Evolutionary conservation across 2,888 invertebrate genomes (phyloP), one percentile per base, ranked within the genome.

Genomic region (Synergus laeviventris): DNA sequence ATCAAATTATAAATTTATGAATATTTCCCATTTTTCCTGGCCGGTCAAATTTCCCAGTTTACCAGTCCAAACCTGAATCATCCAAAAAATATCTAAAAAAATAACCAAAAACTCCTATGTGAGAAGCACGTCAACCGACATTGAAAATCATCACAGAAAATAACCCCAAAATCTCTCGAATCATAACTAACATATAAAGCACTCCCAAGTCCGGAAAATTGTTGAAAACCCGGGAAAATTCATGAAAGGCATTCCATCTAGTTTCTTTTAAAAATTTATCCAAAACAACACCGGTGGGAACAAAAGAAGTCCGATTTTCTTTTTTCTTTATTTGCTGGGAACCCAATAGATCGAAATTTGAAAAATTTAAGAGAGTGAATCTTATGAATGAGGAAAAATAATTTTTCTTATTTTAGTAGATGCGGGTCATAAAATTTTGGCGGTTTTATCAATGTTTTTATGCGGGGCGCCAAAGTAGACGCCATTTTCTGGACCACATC

Each of bases 401-500:
- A 24, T 0, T 14, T 66, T 45, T 66, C 49, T 9, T 49, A 9
- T n/a, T 39, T 39, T 16, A n/a, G 3, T 16, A 11, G 0, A n/a
- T 36, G 16, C 11, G 7, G 45, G 12, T 70, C 70, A 31, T 70
- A 49, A 49, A 70, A 49, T 31, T 2, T 49, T 31, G 4, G 4
- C 31, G 9, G 16, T 42, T 24, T 21, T 45, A 31, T n/a, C 31
- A 70, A 49, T 45, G 24, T 74, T 83, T 82, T 82, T 75, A 74
- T 83, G 83, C 75, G 73, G 81, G 81, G 83, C 85, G 86, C 85
- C 84, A 85, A 84, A 83, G 76, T 38, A 21, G 74, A 78, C 83
- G 83, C 85, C 85, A 85, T 85, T 64, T 83, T 83, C 75, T 64
- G 77, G 76, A 80, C 56, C 64, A 62, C 74, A 83, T 78, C 86